Evolutionary conservation across 2,888 invertebrate species (phyloP), one percentile per base, ranked within the genome.

Genomic region (Zaprionus bogoriensis): DNA sequence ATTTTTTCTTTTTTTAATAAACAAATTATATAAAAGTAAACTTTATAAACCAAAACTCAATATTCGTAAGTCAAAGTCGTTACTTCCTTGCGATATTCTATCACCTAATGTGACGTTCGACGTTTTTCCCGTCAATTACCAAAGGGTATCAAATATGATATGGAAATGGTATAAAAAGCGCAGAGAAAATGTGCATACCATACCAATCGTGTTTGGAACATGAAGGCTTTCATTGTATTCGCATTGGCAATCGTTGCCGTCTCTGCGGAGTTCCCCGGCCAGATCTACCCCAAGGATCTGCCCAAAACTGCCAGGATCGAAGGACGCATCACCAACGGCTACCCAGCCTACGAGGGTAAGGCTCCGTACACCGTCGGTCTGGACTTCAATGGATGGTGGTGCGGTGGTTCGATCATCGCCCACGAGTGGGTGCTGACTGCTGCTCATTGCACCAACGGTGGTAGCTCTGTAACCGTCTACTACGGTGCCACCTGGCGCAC

Each of bases 301-400:
- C 2, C 57, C 41, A 64, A 55, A 42, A 55, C 23, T n/a, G 58
- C 5, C 50, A 47, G 60, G 10, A 64, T 71, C 32, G 67, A 68
- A 19, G 68, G 77, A 6, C 80, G 86, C 17, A 86, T 86, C 5
- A 80, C 80, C 46, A 82, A 86, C 57, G 86, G 86, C 22, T 67
- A 73, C 14, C 55, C 66, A 47, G 81, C 77, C 4, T 30, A 53
- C 10, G 76, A 69, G 22, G 86, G 82, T 19, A 74, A 86, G 38
- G 84, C 84, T 5, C 85, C 88, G 36, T 85, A 88, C 66, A 86
- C 85, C 45, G 87, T 88, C 2, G 89, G 86, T 1, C 67, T 87
- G 6, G 80, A 84, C 12, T 66, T 88, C 42, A 72, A 81, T 12
- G 77, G 77, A 47, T 71, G 70, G 65, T 76, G 80, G 80, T 87